phyloP scores from a whole-genome alignment of 2,797 vertebrate species.

The Rhinogobio ventralis region DNA sequence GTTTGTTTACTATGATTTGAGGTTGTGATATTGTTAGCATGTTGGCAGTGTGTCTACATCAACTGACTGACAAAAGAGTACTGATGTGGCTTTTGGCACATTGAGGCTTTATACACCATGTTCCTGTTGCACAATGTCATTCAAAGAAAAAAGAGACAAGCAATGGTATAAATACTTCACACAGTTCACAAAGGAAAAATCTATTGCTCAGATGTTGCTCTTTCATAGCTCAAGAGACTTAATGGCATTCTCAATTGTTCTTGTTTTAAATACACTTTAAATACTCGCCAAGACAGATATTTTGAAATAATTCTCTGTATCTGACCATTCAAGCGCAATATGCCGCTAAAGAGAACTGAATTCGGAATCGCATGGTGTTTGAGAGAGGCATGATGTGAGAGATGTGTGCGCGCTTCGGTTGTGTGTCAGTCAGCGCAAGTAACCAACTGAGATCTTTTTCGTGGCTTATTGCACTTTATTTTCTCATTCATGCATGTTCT shows the following conservation, averaged over 20 bases:
- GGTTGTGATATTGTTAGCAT: constrained; percentile 39
- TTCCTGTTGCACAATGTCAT: constrained; percentile 16
- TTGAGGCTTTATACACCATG: neutral
- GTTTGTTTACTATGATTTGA: constrained; percentile 50
- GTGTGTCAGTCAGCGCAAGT: no score
- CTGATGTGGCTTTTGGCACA: constrained; percentile 1
- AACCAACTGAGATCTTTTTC: no score
- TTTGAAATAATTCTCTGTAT: no score
- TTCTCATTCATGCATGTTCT: no score
- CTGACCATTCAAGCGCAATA: no score
- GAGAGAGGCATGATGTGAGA: no score
- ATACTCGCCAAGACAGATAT: no score
- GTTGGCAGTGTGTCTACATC: neutral
- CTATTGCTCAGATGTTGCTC: neutral
- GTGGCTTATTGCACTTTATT: no score
- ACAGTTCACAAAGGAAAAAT: neutral
- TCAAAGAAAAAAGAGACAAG: neutral
- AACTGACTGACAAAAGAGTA: neutral
- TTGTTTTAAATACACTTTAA: neutral
- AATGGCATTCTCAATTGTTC: neutral
- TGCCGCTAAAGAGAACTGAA: no score
- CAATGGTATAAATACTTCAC: neutral
- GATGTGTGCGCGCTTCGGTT: no score
- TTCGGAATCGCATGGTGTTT: no score
- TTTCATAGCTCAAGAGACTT: neutral